Base-by-base conservation (phyloP, 2,113 vertebrate genomes). In the Alectura lathami region DNA sequence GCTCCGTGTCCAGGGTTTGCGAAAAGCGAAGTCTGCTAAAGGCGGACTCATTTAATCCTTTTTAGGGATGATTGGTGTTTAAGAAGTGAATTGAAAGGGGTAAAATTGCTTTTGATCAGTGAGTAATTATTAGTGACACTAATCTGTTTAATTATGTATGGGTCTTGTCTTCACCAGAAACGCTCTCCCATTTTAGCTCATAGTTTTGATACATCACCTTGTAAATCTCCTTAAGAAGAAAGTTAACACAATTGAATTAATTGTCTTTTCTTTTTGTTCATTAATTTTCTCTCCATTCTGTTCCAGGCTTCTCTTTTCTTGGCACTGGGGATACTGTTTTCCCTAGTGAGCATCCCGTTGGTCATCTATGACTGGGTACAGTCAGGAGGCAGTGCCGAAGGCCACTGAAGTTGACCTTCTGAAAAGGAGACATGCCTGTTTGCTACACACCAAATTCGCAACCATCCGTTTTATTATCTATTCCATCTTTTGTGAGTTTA, bases 291-390 rank as follows among this genome's bases (percentile, higher is more conserved):
- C 56, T 88, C 13, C 16, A 48, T 96, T 66, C 96, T 88, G 18
- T 93, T 98, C 30, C 80, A 98, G 98, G 98, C 97, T 59, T 96
- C 95, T 86, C 96, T 98, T 63, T 98, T 98, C 96, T 86, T 98
- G 91, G 93, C 84, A 1, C 92, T 98, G 73, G 98, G 98, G 38
- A 45, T 98, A 69, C 60, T 98, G 86, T 98, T 98, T 92, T 98
- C 98, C 34, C 53, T 98, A 91, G 92, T 98, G 73, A 98, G 98
- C 97, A 98, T 98, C 87, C 98, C 98, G 6, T 91, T 98, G 96
- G 98, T 98, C 82, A 97, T 98, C 96, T 98, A 98, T 40, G 98
- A 98, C 91, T 98, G 98, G 98, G 97, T 97, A 57, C 95, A 97
- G 63, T 97, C 96, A 11, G 83, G 94, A 56, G 74, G 88, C 67